Evolutionary conservation across 2,113 vertebrate species (phyloP).

Genomic region (Lamprologus speciosus): DNA sequence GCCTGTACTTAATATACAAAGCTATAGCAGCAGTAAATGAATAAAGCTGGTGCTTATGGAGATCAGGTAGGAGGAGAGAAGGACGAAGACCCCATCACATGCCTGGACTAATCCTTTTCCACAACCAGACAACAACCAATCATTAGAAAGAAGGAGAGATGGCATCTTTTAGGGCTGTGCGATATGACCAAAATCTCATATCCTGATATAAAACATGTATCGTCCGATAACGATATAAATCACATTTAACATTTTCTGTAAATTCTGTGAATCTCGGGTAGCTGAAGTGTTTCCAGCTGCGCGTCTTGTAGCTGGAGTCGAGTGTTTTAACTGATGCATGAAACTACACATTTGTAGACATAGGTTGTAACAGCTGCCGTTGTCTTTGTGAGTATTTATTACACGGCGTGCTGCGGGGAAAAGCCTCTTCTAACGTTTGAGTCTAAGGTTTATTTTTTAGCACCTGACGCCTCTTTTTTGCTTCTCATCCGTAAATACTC

Average conservation of each 20-base stretch:
- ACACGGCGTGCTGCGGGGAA: fast-evolving
- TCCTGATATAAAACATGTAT: neutral
- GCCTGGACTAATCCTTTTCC: neutral
- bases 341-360: fast-evolving
- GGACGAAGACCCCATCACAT: neutral
- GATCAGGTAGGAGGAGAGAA: neutral
- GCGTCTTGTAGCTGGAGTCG: fast-evolving
- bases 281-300: neutral
- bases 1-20: neutral
- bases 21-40: neutral
- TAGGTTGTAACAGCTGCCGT: fast-evolving
- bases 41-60: neutral
- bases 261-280: neutral
- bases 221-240: neutral
- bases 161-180: neutral
- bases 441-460: neutral
- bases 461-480: fast-evolving
- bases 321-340: neutral
- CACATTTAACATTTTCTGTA: neutral
- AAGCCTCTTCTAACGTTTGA: neutral
- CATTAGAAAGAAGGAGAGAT: neutral
- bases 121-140: fast-evolving
- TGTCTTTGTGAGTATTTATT: fast-evolving
- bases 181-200: neutral
- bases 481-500: fast-evolving